These are phyloP conservation scores for Acleris cristana DNA, from an alignment of 2,888 invertebrate species.

Conservation along the genomic window DNA sequence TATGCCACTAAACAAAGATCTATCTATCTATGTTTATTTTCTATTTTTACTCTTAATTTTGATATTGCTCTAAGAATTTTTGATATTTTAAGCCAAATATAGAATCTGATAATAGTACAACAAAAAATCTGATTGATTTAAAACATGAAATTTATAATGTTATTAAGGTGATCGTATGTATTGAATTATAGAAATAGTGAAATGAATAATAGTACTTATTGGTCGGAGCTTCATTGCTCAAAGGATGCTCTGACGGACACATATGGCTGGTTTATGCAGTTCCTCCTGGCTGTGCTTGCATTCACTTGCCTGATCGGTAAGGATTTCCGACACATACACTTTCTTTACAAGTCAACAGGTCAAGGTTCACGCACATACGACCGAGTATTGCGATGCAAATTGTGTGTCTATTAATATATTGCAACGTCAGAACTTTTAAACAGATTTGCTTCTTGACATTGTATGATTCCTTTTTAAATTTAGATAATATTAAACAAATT, in stretches of 20 bases:
- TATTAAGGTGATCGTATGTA: slow-evolving; percentile 32
- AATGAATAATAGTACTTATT: slow-evolving; percentile 74
- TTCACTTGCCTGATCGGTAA: slow-evolving; percentile 89
- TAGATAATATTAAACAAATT: no score
- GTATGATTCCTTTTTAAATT: no score
- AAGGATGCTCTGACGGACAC: slow-evolving; percentile 89
- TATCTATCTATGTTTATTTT: slow-evolving; percentile 24
- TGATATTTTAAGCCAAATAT: background rate
- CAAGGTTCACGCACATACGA: slow-evolving; percentile 29
- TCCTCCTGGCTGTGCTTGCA: slow-evolving; percentile 87
- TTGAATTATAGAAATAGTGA: slow-evolving; percentile 39
- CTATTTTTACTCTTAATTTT: slow-evolving; percentile 18
- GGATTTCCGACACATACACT: slow-evolving; percentile 44
- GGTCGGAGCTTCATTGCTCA: slow-evolving; percentile 84
- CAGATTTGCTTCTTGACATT: background rate
- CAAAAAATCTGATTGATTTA: background rate
- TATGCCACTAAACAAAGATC: no score
- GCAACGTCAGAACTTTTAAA: background rate
- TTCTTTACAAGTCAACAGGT: slow-evolving; percentile 33
- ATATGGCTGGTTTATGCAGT: slow-evolving; percentile 90
- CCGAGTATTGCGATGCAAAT: slow-evolving; percentile 6
- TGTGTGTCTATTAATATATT: slow-evolving; percentile 11
- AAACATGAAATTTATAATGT: slow-evolving; percentile 13
- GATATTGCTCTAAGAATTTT: slow-evolving; percentile 9
- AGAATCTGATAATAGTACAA: no score